Evolutionary conservation across 2,797 vertebrate species (phyloP).

Genomic region (Chrosomus eos): DNA sequence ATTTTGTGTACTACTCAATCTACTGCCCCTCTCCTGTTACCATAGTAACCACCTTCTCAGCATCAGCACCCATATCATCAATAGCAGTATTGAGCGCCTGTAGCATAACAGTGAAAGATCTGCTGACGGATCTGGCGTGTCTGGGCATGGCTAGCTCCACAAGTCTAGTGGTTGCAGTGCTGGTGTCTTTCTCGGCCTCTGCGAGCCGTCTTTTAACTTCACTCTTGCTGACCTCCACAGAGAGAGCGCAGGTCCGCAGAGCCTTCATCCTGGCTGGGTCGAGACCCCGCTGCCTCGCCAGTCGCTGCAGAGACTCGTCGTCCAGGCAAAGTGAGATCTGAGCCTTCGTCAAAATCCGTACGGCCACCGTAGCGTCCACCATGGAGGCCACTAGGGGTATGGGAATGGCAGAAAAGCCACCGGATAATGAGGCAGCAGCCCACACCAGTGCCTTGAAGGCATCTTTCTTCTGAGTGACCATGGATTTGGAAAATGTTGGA

Average conservation of each 20-base stretch:
- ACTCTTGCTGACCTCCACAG: constrained; percentile 71
- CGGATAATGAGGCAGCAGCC: constrained; percentile 77
- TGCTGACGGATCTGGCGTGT: constrained; percentile 69
- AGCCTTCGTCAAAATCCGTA: constrained; percentile 73
- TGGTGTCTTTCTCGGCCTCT: constrained; percentile 69
- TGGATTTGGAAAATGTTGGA: constrained; percentile 64
- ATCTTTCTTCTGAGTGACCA: constrained; percentile 75
- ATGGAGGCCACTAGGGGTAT: constrained; percentile 77
- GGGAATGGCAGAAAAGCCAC: constrained; percentile 74
- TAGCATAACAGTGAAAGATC: constrained; percentile 76
- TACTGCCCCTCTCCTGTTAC: constrained; percentile 60
- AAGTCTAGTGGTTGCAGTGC: constrained; percentile 61
- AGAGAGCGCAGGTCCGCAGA: constrained; percentile 69
- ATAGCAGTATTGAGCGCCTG: constrained; percentile 72
- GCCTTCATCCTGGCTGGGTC: constrained; percentile 65
- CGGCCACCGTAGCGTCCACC: constrained; percentile 73
- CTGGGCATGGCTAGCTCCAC: constrained; percentile 75
- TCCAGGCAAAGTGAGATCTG: constrained; percentile 74
- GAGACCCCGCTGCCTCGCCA: constrained; percentile 63
- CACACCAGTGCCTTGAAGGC: constrained; percentile 74
- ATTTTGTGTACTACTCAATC: constrained; percentile 23
- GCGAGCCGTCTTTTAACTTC: constrained; percentile 73
- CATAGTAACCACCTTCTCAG: constrained; percentile 67
- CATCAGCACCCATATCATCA: constrained; percentile 76
- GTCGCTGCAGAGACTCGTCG: constrained; percentile 67